Evolutionary conservation across 2,113 vertebrate genomes (phyloP).

Genomic region (Nematolebias whitei): DNA sequence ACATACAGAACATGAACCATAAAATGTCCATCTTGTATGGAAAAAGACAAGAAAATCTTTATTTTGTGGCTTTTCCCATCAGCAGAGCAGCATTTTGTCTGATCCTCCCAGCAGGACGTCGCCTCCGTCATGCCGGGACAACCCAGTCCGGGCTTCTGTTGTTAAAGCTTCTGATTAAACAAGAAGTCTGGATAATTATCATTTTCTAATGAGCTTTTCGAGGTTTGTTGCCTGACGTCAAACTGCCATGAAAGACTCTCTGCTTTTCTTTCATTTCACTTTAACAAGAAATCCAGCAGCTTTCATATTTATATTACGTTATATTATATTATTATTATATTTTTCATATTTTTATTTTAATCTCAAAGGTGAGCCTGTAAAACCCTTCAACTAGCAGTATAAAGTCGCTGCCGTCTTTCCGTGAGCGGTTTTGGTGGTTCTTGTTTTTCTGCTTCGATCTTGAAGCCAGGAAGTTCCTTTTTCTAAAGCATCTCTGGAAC

Average conservation of each 20-base stretch:
- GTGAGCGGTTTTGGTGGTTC: neutral
- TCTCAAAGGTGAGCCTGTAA: too few species aligned
- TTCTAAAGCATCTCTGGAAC: conserved; percentile 36
- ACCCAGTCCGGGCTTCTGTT: neutral
- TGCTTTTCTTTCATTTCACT: too few species aligned
- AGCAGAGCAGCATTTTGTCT: conserved; percentile 1
- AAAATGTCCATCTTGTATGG: too few species aligned
- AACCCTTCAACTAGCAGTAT: neutral
- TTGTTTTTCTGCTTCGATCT: conserved; percentile 40
- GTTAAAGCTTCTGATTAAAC: neutral
- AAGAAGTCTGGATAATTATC: neutral
- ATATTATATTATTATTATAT: too few species aligned
- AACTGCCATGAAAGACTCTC: too few species aligned
- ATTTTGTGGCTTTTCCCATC: neutral
- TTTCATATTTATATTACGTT: too few species aligned
- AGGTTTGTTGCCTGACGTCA: neutral
- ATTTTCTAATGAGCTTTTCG: neutral
- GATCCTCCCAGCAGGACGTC: neutral
- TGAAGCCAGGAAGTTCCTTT: conserved; percentile 49
- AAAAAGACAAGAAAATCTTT: neutral
- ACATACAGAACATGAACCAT: too few species aligned
- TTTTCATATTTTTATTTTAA: too few species aligned
- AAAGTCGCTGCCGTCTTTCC: neutral
- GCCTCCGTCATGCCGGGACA: conserved; percentile 7
- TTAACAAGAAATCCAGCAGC: too few species aligned